A percentile compares a stretch with the other conserved stretches of the same genome.
phyloP scores from a whole-genome alignment of 2,113 vertebrate genomes.

The Larimichthys polyactis region DNA sequence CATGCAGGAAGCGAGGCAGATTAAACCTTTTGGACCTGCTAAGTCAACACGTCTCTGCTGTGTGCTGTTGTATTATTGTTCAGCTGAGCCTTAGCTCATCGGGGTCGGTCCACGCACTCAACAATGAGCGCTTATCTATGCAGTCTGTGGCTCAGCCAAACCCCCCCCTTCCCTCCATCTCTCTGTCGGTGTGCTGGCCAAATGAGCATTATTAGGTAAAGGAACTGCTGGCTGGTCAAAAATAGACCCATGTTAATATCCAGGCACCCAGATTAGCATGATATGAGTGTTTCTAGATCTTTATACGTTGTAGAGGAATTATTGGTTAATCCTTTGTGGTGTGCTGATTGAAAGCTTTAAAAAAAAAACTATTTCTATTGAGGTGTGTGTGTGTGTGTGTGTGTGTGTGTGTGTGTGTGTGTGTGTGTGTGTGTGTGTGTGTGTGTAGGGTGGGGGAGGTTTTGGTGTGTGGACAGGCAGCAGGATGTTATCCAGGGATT shows the following conservation, averaged over 20 bases:
- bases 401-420: not conserved
- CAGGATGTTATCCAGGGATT: conserved; percentile 67
- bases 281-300: conserved; percentile 54
- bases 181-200: conserved; percentile 41
- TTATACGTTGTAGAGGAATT: conserved; percentile 55
- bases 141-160: conserved; percentile 54
- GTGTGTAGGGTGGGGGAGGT: conserved; percentile 14
- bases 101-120: conserved; percentile 46
- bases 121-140: conserved; percentile 76
- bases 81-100: conserved; percentile 71
- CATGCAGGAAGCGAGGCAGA: conserved; percentile 79
- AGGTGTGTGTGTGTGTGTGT: conserved; percentile 12
- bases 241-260: conserved; percentile 43
- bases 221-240: conserved; percentile 65
- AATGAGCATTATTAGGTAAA: conserved; percentile 66
- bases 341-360: conserved; percentile 46
- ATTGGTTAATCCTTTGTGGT: conserved; percentile 60
- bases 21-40: conserved; percentile 76
- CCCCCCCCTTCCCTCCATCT: conserved; percentile 7
- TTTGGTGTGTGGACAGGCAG: conserved; percentile 44
- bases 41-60: conserved; percentile 79
- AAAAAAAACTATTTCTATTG: conserved; percentile 40
- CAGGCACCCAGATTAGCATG: conserved; percentile 66
- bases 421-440: not conserved
- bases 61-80: conserved; percentile 76